Conservation (phyloP, 2,888 invertebrate species). For the Serripes groenlandicus region DNA sequence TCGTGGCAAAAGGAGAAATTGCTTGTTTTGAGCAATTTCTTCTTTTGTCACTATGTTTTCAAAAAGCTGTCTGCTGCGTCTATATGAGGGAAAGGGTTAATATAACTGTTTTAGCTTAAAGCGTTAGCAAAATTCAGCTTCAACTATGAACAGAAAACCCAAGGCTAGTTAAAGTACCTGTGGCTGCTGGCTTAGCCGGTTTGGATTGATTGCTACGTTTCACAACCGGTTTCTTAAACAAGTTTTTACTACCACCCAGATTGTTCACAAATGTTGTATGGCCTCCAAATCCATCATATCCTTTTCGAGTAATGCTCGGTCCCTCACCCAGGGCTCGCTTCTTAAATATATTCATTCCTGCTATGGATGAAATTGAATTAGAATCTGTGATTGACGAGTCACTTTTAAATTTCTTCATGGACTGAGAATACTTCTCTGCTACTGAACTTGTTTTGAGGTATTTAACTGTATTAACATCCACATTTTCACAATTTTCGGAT, state of each 20-base stretch:
- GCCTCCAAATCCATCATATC: conserved; percentile 81
- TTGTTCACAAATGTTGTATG: conserved; percentile 76
- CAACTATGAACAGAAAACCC: conserved; percentile 26
- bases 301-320: conserved; percentile 73
- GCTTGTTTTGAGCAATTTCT: background rate
- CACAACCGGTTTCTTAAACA: conserved; percentile 56
- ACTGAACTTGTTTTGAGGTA: conserved; percentile 75
- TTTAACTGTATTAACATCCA: conserved; percentile 50
- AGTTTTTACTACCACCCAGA: conserved; percentile 40
- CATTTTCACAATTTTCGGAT: conserved; percentile 1
- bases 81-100: too few relatives aligned
- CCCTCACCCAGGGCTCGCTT: conserved; percentile 65
- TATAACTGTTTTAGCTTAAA: background rate
- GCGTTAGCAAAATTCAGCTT: background rate
- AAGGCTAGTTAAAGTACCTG: conserved; percentile 65
- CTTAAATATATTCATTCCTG: conserved; percentile 77
- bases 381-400: conserved; percentile 47
- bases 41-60: background rate
- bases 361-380: conserved; percentile 45
- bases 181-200: conserved; percentile 49
- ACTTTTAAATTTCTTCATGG: conserved; percentile 47
- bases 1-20: background rate
- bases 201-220: conserved; percentile 53
- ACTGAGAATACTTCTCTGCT: conserved; percentile 52
- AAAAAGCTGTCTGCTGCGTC: too few relatives aligned